Evolutionary conservation across 1,140 invertebrate species (phyloP), one percentile per base, ranked within the genome.

Genomic region (Charaxes varanes): DNA sequence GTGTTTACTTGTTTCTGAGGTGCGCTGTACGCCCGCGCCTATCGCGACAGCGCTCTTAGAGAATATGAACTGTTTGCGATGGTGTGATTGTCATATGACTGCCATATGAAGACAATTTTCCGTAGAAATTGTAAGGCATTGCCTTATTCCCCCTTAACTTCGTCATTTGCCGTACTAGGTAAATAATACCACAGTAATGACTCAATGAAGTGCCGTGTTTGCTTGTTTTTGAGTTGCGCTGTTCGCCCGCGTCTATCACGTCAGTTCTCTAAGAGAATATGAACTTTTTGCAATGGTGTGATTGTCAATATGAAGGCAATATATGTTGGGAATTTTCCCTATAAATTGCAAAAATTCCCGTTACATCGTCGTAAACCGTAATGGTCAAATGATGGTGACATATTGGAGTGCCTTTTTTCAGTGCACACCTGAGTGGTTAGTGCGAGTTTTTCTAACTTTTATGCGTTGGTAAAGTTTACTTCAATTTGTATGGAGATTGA

Each of bases 1-100:
- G 71, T 79, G 71, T 79, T 76, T 73, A 63, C 70, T 68, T 68
- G 68, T 66, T 72, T 70, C 68, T 72, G 73, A 74, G 59, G 74
- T 74, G 53, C 57, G 61, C 62, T 59, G 54, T 62, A 51, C 47
- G 62, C 62, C 44, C 35, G 59, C 53, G 65, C 61, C 58, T 69
- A 69, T 69, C 61, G 61, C 55, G 66, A n/a, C 14, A 28, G 27
- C 27, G 12, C 23, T 12, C 7, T 28, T 2, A 7, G 27, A 28
- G 27, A 28, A 28, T 24, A 19, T 37, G 35, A 38, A 26, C 13
- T 15, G 27, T 37, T 28, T 15, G 35, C 26, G 35, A 38, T 38
- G 27, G 35, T 38, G 35, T 38, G 35, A 38, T 38, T 24, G 24
- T 17, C 23, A 26, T 26, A 38, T 38, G 35, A 38, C 35, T 17